Evolutionary conservation across 2,113 vertebrate genomes (phyloP).

Genomic region (Maccullochella peelii): DNA sequence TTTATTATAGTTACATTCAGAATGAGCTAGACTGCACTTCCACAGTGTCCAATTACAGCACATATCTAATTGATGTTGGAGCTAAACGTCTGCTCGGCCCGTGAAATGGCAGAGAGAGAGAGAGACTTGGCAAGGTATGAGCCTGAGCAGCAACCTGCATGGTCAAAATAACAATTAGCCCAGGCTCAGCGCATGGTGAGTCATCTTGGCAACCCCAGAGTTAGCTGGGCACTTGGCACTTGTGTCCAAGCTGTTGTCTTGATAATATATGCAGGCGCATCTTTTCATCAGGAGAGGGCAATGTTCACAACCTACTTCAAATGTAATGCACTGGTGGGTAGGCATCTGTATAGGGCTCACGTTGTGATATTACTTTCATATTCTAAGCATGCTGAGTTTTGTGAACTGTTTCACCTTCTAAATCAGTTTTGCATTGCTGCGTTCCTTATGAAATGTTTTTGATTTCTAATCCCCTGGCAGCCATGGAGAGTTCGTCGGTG

Average conservation of each 20-base stretch:
- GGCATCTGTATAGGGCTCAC: conserved; percentile 45
- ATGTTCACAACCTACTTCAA: conserved; percentile 72
- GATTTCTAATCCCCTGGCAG: conserved; percentile 52
- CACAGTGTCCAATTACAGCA: conserved; percentile 56
- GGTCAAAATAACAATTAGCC: conserved; percentile 75
- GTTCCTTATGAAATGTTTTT: conserved; percentile 55
- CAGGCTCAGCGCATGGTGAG: conserved; percentile 61
- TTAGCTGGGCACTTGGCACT: conserved; percentile 54
- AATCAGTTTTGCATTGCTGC: conserved; percentile 53
- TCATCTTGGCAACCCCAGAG: conserved; percentile 69
- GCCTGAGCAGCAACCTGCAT: conserved; percentile 64
- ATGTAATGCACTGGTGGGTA: conserved; percentile 29
- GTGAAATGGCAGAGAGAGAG: conserved; percentile 47
- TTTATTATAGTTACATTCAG: conserved; percentile 40
- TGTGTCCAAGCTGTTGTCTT: conserved; percentile 59
- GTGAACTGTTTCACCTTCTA: conserved; percentile 58
- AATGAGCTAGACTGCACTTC: conserved; percentile 42
- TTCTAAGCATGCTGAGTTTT: conserved; percentile 49
- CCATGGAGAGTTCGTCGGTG: conserved; percentile 83
- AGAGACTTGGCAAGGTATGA: conserved; percentile 56
- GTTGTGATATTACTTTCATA: conserved; percentile 38
- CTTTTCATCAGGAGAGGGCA: conserved; percentile 81
- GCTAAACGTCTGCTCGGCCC: conserved; percentile 36
- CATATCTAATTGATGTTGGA: conserved; percentile 64
- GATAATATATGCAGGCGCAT: conserved; percentile 67